Percentiles rank a stretch among this genome's conserved stretches.
These are phyloP conservation scores for Sphyrna mokarran DNA, from an alignment of 2,113 vertebrate genomes.

Conservation along the genomic window DNA sequence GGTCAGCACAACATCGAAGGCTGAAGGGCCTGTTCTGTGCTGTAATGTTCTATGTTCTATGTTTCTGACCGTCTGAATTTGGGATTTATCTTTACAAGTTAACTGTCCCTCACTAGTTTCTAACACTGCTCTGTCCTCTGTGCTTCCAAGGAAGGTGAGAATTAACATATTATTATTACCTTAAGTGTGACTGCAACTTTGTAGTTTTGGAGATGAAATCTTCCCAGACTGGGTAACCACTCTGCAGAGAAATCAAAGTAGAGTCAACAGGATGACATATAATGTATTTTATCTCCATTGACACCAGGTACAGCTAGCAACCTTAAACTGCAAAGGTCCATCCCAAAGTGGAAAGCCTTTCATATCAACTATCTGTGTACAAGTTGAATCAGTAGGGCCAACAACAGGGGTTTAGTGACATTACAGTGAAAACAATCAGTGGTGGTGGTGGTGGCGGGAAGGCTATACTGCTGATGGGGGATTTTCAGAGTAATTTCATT, in stretches of 20 bases:
- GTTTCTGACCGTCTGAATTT: too few species aligned
- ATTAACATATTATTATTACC: slow-evolving; percentile 46
- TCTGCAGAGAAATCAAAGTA: slow-evolving; percentile 47
- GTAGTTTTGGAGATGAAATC: slow-evolving; percentile 71
- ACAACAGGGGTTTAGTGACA: neutral
- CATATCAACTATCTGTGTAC: neutral
- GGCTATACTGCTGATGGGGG: too few species aligned
- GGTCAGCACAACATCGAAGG: too few species aligned
- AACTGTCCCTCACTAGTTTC: too few species aligned
- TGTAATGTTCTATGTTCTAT: too few species aligned
- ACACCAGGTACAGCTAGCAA: neutral
- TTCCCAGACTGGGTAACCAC: slow-evolving; percentile 74
- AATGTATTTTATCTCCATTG: neutral
- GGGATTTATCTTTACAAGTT: too few species aligned
- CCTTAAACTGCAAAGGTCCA: neutral
- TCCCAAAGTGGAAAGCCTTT: neutral
- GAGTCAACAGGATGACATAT: neutral
- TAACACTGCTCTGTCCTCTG: too few species aligned
- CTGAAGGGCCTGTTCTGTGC: too few species aligned
- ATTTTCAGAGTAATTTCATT: too few species aligned
- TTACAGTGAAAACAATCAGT: too few species aligned
- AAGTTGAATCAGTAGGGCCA: neutral
- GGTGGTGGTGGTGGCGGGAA: too few species aligned
- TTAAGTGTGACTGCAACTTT: slow-evolving; percentile 71
- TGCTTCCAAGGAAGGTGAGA: too few species aligned